Base-by-base conservation (phyloP, 2,888 invertebrate species). In the Meta bourneti region DNA sequence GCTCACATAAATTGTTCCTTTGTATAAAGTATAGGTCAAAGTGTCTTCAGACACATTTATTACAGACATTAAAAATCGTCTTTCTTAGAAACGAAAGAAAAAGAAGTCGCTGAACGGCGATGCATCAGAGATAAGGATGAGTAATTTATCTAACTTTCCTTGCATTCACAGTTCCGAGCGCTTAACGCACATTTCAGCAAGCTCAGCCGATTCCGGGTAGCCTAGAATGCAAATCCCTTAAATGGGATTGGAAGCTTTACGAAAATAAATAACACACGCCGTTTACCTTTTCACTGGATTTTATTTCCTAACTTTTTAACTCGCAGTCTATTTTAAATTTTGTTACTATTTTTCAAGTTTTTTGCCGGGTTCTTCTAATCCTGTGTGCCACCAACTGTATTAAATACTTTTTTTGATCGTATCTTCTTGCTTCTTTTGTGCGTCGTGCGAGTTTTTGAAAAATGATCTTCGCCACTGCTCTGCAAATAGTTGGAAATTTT, bases 91-190 rank as follows among this genome's bases (percentile, higher is more conserved):
- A 71, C 54, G 74, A 74, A 75, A 69, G 70, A 48, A 49, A 70
- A 84, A 75, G 20, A 75, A 84, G n/a, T 7, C 9, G n/a, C 52
- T 72, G 20, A 87, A 34, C n/a, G 19, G 51, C 78, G 69, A 90
- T 79, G 61, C 77, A 78, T 84, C 77, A 34, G 34, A 84, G 89
- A 90, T 90, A 90, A 89, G 61, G 69, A 16, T 54, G 52, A 79
- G 77, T 71, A 84, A 90, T 90, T 90, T 90, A 84, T 90, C 89
- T 84, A 82, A 89, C 89, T 89, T 89, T 82, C 69, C 69, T 61
- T 82, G 51, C 72, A 52, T 83, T 90, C 89, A 54, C 75, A 74
- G 88, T 51, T 75, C 52, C 20, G n/a, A 52, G 71, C 52, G 48
- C 34, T 75, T 81, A 80, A 54, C 49, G 48, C 13, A n/a, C 61